phyloP scores from a whole-genome alignment of 2,888 invertebrate species.

The Sturmia bella region DNA sequence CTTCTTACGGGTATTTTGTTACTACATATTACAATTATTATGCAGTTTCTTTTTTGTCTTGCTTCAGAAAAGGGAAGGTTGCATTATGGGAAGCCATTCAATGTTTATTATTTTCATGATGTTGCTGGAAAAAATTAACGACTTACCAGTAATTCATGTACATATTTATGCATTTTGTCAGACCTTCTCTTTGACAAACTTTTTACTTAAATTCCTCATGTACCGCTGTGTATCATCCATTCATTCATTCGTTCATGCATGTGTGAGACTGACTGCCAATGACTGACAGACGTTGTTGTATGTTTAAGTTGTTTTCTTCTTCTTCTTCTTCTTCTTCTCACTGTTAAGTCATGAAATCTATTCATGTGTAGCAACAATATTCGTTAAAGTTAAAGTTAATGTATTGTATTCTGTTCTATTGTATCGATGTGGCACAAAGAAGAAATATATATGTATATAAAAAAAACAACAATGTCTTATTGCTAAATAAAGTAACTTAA shows the following conservation, averaged over 20 bases:
- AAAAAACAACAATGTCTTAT: constrained; percentile 31
- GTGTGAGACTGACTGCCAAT: neutral
- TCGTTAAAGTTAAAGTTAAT: constrained; percentile 18
- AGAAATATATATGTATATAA: no score
- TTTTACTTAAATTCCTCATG: constrained; percentile 8
- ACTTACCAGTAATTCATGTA: neutral
- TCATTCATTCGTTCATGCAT: constrained; percentile 1
- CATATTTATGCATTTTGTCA: neutral
- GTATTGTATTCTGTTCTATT: constrained; percentile 14
- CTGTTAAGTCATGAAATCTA: constrained; percentile 28
- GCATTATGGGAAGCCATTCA: no score
- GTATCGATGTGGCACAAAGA: constrained; percentile 25
- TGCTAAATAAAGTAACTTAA: constrained; percentile 44
- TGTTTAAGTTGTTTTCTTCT: constrained; percentile 21
- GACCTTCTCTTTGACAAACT: constrained; percentile 4
- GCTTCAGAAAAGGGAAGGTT: constrained; percentile 25
- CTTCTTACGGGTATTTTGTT: constrained; percentile 46
- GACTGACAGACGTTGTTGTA: constrained; percentile 6
- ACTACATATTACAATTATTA: constrained; percentile 26
- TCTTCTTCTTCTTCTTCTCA: no score
- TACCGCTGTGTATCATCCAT: neutral
- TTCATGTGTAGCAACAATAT: constrained; percentile 46
- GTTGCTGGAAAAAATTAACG: neutral
- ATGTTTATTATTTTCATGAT: no score
- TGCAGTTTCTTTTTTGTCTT: constrained; percentile 47